These are phyloP conservation scores for Podotricha telesiphe DNA, from an alignment of 2,888 invertebrate genomes.

Conservation along the genomic window DNA sequence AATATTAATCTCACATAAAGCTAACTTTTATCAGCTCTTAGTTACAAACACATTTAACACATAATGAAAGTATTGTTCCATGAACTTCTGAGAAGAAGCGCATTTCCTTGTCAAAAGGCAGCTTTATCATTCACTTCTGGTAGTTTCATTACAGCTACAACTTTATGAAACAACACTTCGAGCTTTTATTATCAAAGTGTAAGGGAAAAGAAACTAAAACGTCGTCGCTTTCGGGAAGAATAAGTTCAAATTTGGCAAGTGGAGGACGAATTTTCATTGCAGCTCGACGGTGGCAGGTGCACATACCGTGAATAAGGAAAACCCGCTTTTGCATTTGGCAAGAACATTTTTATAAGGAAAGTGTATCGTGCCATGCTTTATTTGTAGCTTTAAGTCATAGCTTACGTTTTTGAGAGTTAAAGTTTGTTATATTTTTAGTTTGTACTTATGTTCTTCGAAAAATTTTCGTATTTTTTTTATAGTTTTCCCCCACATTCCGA, in stretches of 20 bases:
- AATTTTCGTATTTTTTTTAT: no score
- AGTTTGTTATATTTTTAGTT: slow-evolving; percentile 8
- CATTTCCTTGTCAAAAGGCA: slow-evolving; percentile 32
- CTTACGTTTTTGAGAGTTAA: slow-evolving; percentile 56
- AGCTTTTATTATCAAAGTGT: slow-evolving; percentile 31
- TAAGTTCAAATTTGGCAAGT: slow-evolving; percentile 71
- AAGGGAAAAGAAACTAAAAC: slow-evolving; percentile 50
- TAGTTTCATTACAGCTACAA: slow-evolving; percentile 37
- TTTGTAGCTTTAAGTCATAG: slow-evolving; percentile 59
- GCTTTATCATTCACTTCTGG: slow-evolving; percentile 29
- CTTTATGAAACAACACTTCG: slow-evolving; percentile 33
- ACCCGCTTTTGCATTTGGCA: slow-evolving; percentile 54
- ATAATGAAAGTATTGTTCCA: slow-evolving; percentile 22
- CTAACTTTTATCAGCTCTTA: slow-evolving; percentile 5
- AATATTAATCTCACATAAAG: slow-evolving; percentile 12
- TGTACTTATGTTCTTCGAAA: background rate
- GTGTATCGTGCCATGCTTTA: slow-evolving; percentile 53
- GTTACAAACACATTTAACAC: slow-evolving; percentile 17
- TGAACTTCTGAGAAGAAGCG: slow-evolving; percentile 21
- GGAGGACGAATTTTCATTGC: slow-evolving; percentile 75
- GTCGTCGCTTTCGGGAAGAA: slow-evolving; percentile 58
- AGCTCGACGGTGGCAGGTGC: slow-evolving; percentile 65
- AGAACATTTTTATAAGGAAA: slow-evolving; percentile 70
- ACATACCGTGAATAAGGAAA: slow-evolving; percentile 68
- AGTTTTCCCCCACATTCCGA: no score